Evolutionary conservation across 1,140 invertebrate species (phyloP).

Genomic region (Pseudomyrmex cubaensis): DNA sequence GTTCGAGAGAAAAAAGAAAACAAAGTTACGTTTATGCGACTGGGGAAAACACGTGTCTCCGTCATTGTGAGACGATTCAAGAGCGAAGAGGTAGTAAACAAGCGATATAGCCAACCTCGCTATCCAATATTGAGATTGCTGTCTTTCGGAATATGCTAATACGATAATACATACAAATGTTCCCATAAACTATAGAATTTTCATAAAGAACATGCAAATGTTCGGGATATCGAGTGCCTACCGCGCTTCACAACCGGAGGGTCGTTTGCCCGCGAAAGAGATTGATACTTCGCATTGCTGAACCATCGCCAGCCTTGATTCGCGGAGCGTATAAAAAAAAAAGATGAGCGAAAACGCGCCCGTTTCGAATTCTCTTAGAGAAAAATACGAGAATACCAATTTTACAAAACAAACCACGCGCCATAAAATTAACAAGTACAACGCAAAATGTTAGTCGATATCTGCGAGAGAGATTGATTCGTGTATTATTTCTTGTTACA

Average conservation of each 20-base stretch:
- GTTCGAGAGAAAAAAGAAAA: slow-evolving; percentile 74
- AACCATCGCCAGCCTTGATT: slow-evolving; percentile 59
- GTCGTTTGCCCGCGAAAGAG: slow-evolving; percentile 62
- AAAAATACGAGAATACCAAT: neutral
- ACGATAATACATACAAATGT: slow-evolving; percentile 85
- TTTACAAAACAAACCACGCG: slow-evolving; percentile 1
- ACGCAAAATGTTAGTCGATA: neutral
- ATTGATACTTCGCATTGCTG: slow-evolving; percentile 69
- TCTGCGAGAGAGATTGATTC: neutral
- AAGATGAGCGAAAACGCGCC: neutral
- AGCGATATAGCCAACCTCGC: slow-evolving; percentile 80
- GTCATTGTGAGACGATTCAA: slow-evolving; percentile 68
- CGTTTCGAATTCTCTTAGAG: neutral
- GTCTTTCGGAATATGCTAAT: slow-evolving; percentile 86
- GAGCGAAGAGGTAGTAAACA: slow-evolving; percentile 82
- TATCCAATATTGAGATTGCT: slow-evolving; percentile 86
- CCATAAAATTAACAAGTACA: neutral
- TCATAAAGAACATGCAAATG: slow-evolving; percentile 86
- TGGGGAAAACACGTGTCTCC: slow-evolving; percentile 77
- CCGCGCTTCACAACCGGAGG: slow-evolving; percentile 26
- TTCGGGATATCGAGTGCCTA: slow-evolving; percentile 82
- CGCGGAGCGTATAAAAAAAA: slow-evolving; percentile 29
- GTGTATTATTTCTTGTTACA: too few species aligned
- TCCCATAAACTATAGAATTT: slow-evolving; percentile 86
- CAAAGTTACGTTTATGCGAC: slow-evolving; percentile 58